Conservation (phyloP, 2,113 vertebrate species). For the Sakesphorus luctuosus region DNA sequence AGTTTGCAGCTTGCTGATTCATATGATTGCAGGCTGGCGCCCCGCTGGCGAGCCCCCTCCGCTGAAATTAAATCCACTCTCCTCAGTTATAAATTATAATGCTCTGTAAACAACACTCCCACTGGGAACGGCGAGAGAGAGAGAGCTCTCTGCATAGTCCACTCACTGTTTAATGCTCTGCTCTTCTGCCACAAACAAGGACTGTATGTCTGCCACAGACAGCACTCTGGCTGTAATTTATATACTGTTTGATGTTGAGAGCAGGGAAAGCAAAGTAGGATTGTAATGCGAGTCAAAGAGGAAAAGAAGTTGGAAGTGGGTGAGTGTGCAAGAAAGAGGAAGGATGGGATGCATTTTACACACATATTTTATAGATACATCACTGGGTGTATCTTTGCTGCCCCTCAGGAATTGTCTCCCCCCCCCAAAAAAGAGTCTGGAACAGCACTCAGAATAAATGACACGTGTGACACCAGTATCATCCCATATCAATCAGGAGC, state of each 20-base stretch:
- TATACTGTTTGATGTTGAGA: constrained; percentile 80
- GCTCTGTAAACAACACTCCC: constrained; percentile 99
- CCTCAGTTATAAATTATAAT: constrained; percentile 99
- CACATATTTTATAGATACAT: constrained; percentile 70
- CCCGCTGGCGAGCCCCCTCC: constrained; percentile 95
- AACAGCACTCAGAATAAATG: constrained; percentile 64
- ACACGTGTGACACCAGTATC: constrained; percentile 39
- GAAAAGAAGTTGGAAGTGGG: constrained; percentile 77
- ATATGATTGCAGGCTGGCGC: constrained; percentile 98
- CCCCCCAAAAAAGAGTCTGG: not conserved
- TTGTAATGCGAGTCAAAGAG: constrained; percentile 74
- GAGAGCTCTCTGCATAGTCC: constrained; percentile 71
- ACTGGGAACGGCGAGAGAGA: constrained; percentile 81
- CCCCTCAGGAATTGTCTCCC: constrained; percentile 5
- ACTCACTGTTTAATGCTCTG: constrained; percentile 82
- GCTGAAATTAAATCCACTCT: constrained; percentile 99
- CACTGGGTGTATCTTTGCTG: constrained; percentile 48
- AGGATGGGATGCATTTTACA: constrained; percentile 60
- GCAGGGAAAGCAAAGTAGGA: constrained; percentile 74
- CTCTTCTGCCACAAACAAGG: constrained; percentile 81
- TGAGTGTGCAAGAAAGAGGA: constrained; percentile 69
- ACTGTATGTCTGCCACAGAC: constrained; percentile 76
- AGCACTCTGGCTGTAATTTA: constrained; percentile 80
- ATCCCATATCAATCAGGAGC: constrained; percentile 43
- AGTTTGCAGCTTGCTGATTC: constrained; percentile 92